These are phyloP conservation scores for Pharmacophagus antenor DNA, from an alignment of 2,888 invertebrate species.

Conservation along the genomic window DNA sequence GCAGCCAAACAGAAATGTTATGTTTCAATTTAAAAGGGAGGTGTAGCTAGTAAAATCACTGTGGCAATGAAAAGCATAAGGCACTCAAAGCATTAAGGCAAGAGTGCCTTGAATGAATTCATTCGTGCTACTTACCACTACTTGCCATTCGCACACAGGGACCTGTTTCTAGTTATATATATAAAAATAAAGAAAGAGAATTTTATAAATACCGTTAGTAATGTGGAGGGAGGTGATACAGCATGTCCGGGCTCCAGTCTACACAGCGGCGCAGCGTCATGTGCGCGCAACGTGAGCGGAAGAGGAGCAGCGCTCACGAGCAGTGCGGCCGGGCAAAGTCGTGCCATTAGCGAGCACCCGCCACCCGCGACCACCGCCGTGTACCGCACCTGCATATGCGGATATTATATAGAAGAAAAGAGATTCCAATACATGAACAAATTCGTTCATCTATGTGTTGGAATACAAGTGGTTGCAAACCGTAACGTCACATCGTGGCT, in stretches of 20 bases:
- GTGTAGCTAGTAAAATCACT: too few species aligned
- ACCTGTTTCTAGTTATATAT: too few species aligned
- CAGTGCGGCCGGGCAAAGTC: conserved; percentile 54
- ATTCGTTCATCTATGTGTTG: not conserved
- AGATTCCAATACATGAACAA: not conserved
- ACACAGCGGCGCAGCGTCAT: conserved; percentile 67
- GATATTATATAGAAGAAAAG: not conserved
- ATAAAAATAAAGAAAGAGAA: not conserved
- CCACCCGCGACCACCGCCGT: conserved; percentile 58
- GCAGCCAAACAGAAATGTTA: too few species aligned
- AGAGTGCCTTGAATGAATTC: too few species aligned
- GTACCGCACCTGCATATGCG: conserved; percentile 53
- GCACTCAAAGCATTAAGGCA: too few species aligned
- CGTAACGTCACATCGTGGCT: conserved; percentile 64
- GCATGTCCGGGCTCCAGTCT: conserved; percentile 57
- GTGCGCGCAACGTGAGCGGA: conserved; percentile 57
- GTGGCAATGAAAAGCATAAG: too few species aligned
- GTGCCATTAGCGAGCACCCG: conserved; percentile 60
- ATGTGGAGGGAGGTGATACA: conserved; percentile 53
- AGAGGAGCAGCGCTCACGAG: conserved; percentile 63
- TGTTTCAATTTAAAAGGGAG: too few species aligned
- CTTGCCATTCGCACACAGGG: too few species aligned
- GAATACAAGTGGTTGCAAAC: too few species aligned
- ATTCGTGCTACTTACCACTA: too few species aligned
- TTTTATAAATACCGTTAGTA: conserved; percentile 46